A percentile compares a stretch with the other conserved stretches of the same genome.
Evolutionary conservation across 1,140 invertebrate genomes (phyloP).

Genomic region (Drosophila lacteicornis): DNA sequence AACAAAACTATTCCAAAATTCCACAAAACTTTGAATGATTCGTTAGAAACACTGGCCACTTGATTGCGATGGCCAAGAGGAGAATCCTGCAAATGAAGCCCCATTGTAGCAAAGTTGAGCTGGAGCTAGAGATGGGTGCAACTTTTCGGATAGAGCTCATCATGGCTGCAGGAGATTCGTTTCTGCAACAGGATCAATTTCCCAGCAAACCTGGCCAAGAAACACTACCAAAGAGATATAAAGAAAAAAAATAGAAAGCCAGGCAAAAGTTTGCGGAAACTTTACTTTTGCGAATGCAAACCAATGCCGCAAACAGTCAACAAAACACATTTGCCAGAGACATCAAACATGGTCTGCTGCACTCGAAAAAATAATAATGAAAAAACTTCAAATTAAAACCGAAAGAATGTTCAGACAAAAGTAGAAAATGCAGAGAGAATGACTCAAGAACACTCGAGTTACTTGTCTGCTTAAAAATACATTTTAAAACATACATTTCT

Average conservation of each 20-base stretch:
- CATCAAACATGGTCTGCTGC: constrained; percentile 16
- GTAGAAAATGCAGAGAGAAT: background rate
- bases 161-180: constrained; percentile 13
- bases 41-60: constrained; percentile 56
- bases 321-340: constrained; percentile 25
- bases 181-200: constrained; percentile 31
- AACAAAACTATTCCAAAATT: constrained; percentile 33
- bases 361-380: background rate
- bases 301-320: constrained; percentile 27
- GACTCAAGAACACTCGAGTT: background rate
- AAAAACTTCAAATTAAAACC: background rate
- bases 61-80: constrained; percentile 10
- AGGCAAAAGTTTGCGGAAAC: constrained; percentile 27
- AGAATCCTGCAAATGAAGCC: constrained; percentile 37
- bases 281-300: constrained; percentile 27
- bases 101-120: constrained; percentile 39
- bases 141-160: constrained; percentile 35
- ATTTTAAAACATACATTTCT: background rate
- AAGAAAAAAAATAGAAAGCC: constrained; percentile 1
- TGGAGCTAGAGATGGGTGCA: background rate
- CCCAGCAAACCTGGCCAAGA: background rate
- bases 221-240: background rate
- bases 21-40: constrained; percentile 54
- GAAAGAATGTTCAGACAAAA: background rate
- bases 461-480: too few species aligned